A percentile compares a stretch with the other conserved stretches of the same genome.
These are phyloP conservation scores for Zoanthus sansibaricus DNA, from an alignment of 92 coral and sea anemone species.

Conservation along the genomic window DNA sequence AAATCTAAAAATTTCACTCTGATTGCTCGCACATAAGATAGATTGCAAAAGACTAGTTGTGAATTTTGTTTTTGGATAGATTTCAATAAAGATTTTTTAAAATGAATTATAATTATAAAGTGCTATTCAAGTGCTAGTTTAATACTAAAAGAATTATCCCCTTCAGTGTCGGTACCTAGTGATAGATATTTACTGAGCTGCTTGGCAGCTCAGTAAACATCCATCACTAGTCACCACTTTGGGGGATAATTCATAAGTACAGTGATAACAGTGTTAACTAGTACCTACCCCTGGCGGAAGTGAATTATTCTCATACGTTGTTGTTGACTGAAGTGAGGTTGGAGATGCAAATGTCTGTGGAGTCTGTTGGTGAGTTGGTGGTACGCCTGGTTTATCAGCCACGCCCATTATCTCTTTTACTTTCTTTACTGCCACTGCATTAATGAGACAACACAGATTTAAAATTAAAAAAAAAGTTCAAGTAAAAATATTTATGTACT, in stretches of 20 bases:
- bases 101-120: too few species aligned
- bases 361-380: conserved; percentile 43
- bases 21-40: too few species aligned
- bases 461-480: not conserved
- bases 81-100: too few species aligned
- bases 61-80: too few species aligned
- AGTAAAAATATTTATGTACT: too few species aligned
- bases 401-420: conserved; percentile 82
- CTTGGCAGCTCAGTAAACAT: too few species aligned
- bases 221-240: not conserved
- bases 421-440: conserved; percentile 86
- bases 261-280: not conserved
- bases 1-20: too few species aligned
- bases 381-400: conserved; percentile 67
- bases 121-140: too few species aligned
- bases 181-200: too few species aligned
- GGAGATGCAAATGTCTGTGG: conserved; percentile 49
- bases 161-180: too few species aligned
- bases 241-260: not conserved
- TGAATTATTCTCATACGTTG: conserved; percentile 63
- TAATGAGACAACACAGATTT: not conserved
- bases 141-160: too few species aligned
- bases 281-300: conserved; percentile 83
- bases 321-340: conserved; percentile 55
- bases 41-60: too few species aligned